Evolutionary conservation across 2,113 vertebrate genomes (phyloP).

Genomic region (Corydoras maculifer): DNA sequence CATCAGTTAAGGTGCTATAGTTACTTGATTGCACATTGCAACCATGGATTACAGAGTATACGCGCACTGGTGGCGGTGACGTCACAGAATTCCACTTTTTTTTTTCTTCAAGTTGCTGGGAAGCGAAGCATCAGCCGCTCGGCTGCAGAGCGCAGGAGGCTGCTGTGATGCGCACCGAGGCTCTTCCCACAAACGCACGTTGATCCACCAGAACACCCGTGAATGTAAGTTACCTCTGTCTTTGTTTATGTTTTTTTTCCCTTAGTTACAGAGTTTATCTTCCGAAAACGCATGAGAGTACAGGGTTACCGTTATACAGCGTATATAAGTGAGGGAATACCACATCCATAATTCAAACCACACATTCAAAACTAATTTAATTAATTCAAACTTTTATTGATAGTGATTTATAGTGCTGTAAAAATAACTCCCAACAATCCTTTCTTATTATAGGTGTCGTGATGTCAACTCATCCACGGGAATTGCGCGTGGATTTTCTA

Average conservation of each 20-base stretch:
- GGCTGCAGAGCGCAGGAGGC: neutral
- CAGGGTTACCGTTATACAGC: too few species aligned
- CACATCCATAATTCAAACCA: too few species aligned
- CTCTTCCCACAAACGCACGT: neutral
- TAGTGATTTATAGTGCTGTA: too few species aligned
- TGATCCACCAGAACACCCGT: neutral
- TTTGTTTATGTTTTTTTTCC: neutral
- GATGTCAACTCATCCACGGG: slow-evolving; percentile 11
- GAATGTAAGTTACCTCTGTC: neutral
- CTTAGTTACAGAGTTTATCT: neutral
- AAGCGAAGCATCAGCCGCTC: slow-evolving; percentile 21
- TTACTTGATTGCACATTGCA: neutral
- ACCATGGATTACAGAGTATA: neutral
- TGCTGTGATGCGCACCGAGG: neutral
- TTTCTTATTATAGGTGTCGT: slow-evolving; percentile 22
- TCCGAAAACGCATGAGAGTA: too few species aligned
- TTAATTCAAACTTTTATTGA: too few species aligned
- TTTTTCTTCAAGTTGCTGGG: slow-evolving; percentile 35
- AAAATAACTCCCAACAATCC: too few species aligned
- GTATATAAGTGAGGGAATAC: too few species aligned
- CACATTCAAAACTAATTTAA: too few species aligned
- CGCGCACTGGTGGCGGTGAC: slow-evolving; percentile 31
- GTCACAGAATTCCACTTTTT: slow-evolving; percentile 29
- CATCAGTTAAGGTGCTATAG: neutral
- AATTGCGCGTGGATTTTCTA: too few species aligned